These are phyloP conservation scores for Asarcornis scutulata DNA, from an alignment of 2,113 vertebrate species.

Conservation along the genomic window DNA sequence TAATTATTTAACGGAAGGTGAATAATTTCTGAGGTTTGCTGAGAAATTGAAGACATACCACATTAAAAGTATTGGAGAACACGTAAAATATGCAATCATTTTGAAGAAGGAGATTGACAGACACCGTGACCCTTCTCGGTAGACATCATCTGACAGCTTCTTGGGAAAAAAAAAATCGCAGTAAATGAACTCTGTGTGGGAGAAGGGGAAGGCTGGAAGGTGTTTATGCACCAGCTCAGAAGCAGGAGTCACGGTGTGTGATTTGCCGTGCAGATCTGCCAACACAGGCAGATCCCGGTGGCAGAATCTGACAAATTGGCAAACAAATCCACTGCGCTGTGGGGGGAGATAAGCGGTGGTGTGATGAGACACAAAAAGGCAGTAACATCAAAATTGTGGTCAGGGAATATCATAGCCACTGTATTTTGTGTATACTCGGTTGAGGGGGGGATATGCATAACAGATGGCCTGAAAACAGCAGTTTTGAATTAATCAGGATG, in stretches of 20 bases:
- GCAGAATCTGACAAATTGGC: conserved; percentile 43
- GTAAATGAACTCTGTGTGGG: not conserved
- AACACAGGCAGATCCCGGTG: not conserved
- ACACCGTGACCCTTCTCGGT: not conserved
- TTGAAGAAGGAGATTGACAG: not conserved
- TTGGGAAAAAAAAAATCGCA: not conserved
- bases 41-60: not conserved
- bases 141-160: not conserved
- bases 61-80: not conserved
- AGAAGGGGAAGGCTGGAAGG: conserved; percentile 13
- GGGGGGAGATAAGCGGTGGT: conserved; percentile 8
- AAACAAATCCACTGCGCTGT: not conserved
- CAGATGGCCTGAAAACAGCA: conserved; percentile 56
- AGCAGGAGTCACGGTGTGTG: not conserved
- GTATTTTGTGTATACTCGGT: not conserved
- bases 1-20: not conserved
- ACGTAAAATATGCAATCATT: not conserved
- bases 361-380: not conserved
- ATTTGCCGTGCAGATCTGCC: not conserved
- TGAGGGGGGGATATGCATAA: not conserved
- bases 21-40: not conserved
- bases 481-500: conserved; percentile 51
- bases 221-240: not conserved
- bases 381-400: not conserved
- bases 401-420: not conserved